phyloP scores from a whole-genome alignment of 2,888 invertebrate species.

The Chouioia cunea region DNA sequence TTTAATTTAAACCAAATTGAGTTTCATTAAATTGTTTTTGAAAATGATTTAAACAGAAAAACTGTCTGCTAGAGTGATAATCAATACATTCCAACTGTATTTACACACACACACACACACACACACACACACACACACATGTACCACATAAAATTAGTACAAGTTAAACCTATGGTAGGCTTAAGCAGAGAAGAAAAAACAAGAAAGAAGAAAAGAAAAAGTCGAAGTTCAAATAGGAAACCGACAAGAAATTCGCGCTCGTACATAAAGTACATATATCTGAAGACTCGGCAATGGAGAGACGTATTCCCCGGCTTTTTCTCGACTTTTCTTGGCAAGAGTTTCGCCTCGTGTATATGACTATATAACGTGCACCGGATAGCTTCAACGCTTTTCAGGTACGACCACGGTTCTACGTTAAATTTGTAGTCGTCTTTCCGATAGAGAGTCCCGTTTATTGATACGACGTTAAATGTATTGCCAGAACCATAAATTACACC shows the following conservation, averaged over 20 bases:
- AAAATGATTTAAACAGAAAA: too few species aligned
- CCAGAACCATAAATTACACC: too few species aligned
- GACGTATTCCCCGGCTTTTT: slow-evolving; percentile 38
- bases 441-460: slow-evolving; percentile 13
- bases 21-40: too few species aligned
- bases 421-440: slow-evolving; percentile 35
- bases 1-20: too few species aligned
- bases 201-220: slow-evolving; percentile 1
- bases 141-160: slow-evolving; percentile 30
- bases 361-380: slow-evolving; percentile 39
- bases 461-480: background rate
- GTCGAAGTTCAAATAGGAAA: slow-evolving; percentile 29
- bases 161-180: slow-evolving; percentile 19
- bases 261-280: slow-evolving; percentile 28
- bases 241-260: slow-evolving; percentile 36
- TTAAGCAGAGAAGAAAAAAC: slow-evolving; percentile 20
- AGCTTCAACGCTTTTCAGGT: slow-evolving; percentile 43
- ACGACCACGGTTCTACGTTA: slow-evolving; percentile 29
- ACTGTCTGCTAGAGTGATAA: too few species aligned
- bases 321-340: slow-evolving; percentile 40
- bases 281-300: background rate
- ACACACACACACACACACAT: too few species aligned
- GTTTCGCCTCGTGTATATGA: slow-evolving; percentile 28
- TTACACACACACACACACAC: background rate
- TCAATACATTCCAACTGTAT: too few species aligned